Evolutionary conservation across 2,797 vertebrate species (phyloP).

Genomic region (Ispidina lecontei): DNA sequence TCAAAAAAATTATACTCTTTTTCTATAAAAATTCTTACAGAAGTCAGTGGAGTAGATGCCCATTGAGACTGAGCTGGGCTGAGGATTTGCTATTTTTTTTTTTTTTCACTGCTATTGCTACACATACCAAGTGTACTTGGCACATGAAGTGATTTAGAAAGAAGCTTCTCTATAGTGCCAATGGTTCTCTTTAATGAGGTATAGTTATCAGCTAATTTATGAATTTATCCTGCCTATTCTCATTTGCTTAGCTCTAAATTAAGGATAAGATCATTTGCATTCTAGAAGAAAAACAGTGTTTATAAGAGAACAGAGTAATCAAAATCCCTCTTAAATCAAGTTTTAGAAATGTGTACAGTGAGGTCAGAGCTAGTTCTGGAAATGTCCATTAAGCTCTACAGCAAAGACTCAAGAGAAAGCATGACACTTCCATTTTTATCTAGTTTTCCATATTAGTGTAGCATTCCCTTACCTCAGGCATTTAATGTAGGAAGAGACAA

Average conservation of each 20-base stretch:
- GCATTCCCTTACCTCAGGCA: conserved; percentile 16
- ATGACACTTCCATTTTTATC: neutral
- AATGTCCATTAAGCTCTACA: neutral
- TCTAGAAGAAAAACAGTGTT: conserved; percentile 22
- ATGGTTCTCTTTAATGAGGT: conserved; percentile 42
- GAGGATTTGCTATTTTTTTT: neutral
- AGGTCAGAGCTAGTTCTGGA: neutral
- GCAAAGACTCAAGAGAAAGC: neutral
- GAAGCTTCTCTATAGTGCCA: conserved; percentile 8
- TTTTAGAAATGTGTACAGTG: neutral
- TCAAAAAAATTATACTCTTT: neutral
- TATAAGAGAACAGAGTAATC: conserved; percentile 15
- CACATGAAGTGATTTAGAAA: neutral
- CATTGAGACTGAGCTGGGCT: neutral
- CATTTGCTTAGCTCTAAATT: conserved; percentile 35
- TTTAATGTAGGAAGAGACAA: conserved; percentile 16
- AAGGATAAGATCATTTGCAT: conserved; percentile 22
- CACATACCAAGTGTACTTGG: neutral
- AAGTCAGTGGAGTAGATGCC: neutral
- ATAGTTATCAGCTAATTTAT: conserved; percentile 41
- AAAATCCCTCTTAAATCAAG: conserved; percentile 34
- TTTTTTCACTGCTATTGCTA: neutral
- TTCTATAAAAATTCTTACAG: neutral
- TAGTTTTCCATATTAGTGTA: neutral
- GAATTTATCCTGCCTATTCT: conserved; percentile 42